These are phyloP conservation scores for Uropsilus gracilis DNA, from an alignment of 2,113 vertebrate genomes.

Conservation along the genomic window DNA sequence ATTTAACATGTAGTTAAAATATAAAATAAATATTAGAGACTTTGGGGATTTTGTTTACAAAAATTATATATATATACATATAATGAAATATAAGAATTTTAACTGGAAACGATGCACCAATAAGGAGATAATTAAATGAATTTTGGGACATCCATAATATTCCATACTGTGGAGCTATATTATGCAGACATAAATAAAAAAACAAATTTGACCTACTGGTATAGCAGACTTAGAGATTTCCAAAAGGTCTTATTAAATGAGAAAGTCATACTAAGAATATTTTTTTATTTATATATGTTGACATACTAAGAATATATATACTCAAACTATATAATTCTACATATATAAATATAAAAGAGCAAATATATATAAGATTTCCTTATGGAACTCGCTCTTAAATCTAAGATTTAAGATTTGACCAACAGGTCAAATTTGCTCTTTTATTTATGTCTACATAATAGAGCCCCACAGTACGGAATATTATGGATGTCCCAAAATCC, in stretches of 20 bases:
- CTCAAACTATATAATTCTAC: no score
- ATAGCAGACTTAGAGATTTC: background rate
- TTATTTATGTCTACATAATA: background rate
- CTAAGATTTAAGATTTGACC: background rate
- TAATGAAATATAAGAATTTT: no score
- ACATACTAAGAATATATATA: no score
- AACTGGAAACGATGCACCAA: background rate
- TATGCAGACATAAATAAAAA: background rate
- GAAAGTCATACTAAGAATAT: no score
- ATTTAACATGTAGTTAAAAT: background rate
- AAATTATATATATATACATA: background rate
- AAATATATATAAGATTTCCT: no score
- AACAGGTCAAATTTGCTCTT: background rate
- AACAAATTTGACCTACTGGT: background rate
- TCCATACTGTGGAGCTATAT: background rate
- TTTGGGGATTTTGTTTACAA: background rate
- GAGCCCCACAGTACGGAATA: background rate
- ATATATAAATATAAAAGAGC: no score
- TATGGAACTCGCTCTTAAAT: background rate
- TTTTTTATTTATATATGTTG: background rate
- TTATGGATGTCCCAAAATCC: background rate
- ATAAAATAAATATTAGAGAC: background rate
- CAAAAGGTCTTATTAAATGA: no score
- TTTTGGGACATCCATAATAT: background rate
- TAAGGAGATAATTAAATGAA: background rate